Evolutionary conservation across 2,113 vertebrate genomes (phyloP), one percentile per base, ranked within the genome.

Genomic region (Pelobates fuscus): DNA sequence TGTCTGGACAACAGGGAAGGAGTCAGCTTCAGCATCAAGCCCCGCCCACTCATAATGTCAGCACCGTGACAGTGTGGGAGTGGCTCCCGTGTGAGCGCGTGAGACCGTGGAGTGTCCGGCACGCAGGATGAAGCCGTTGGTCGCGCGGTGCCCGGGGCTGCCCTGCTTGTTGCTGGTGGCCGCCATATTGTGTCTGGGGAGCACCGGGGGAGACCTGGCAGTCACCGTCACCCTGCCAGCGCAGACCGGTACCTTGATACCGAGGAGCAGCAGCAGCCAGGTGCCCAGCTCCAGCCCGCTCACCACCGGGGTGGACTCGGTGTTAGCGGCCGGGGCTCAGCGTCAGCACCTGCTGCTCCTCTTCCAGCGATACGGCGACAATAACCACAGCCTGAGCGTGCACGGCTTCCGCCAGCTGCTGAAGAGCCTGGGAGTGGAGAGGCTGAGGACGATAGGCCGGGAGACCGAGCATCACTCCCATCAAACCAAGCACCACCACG

Each of bases 301-400:
- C 12, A 25, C 21, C 8, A 37, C 63, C 5, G 25, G 18, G 18
- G n/a, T 61, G 18, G 72, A 67, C 54, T 18, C 55, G 1, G 24
- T 32, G 8, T 21, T 86, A 73, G 96, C 97, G 0, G 78, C 88
- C 59, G 82, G 80, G 54, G 88, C 87, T 67, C 95, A 88, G 80
- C 92, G 85, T 23, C 85, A 86, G 26, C 93, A 98, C 78, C 91
- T 99, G 71, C 93, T 94, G 73, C 91, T 92, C 14, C 93, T 99
- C 18, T 99, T 99, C 80, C 83, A 88, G 82, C 94, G 94, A 79
- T 99, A 93, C 4, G 94, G 94, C 17, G 92, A 98, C 67, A 98
- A 98, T 10, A 94, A 96, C 54, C 54, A 67, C 30, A 94, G 88
- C 73, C 89, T 99, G 68, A 94, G 95, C 0, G 61, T 98, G 71